Evolutionary conservation across 1,140 invertebrate genomes (phyloP), one percentile per base, ranked within the genome.

Genomic region (Eumeta japonica): DNA sequence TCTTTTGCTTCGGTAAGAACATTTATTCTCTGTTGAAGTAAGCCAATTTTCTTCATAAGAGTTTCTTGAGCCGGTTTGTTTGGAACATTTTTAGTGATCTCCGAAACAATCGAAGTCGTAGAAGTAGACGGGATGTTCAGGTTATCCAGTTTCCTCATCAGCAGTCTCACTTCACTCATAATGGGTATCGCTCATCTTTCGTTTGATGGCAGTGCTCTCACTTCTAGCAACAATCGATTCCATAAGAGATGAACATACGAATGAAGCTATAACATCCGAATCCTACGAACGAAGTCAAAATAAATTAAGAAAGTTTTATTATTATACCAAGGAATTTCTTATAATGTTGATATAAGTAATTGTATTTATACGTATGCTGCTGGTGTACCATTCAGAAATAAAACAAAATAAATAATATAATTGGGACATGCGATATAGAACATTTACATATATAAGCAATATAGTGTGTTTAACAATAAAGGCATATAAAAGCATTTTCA

Each of bases 41-140:
- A 16, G 19, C 34, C 16, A 35, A 41, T 16, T 41, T 17, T 41
- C 35, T 41, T 41, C 16, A 40, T 40, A 39, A 41, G 35, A 41
- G 39, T 41, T 41, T 41, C 39, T 41, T 41, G 39, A 41, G 39
- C 35, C 39, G 39, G 39, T 41, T 41, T 41, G 39, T 20, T 41
- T 41, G 20, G 35, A 41, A 40, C 11, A 27, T 11, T 17, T 40
- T 15, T 35, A 41, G 9, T 24, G 20, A 24, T 24, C 5, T 24
- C 20, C n/a, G 20, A 24, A 24, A 24, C 20, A 24, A 24, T 24
- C 20, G 20, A 7, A 5, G n/a, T 7, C 5, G 20, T 41, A 19
- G 16, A 39, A 16, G 39, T 40, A 41, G 35, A 40, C 37, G 39
- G 35, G 16, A 16, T 41, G n/a, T 41, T 35, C 39, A 39, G 20